Evolutionary conservation across 2,113 vertebrate genomes (phyloP).

Genomic region (Patagioenas fasciata): DNA sequence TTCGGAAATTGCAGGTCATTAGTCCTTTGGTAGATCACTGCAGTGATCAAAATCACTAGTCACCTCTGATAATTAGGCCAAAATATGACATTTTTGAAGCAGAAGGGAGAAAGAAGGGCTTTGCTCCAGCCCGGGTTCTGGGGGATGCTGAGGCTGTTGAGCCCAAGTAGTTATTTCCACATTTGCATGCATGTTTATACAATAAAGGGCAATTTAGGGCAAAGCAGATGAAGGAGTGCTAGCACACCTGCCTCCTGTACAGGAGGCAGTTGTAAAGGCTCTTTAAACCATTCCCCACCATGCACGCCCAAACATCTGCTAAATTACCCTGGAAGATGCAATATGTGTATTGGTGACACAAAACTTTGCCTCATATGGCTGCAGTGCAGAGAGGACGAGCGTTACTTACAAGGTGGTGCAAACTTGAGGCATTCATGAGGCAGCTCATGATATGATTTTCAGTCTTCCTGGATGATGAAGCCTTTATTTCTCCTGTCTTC

Average conservation of each 20-base stretch:
- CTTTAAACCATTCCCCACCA: not conserved
- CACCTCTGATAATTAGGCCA: slow-evolving; percentile 18
- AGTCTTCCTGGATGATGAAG: slow-evolving; percentile 21
- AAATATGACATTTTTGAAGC: not conserved
- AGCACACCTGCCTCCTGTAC: not conserved
- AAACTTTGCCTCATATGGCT: not conserved
- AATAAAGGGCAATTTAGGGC: not conserved
- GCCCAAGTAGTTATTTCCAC: not conserved
- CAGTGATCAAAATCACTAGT: not conserved
- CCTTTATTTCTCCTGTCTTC: slow-evolving; percentile 20
- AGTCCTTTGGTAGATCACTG: not conserved
- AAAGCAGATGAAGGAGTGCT: not conserved
- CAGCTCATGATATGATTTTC: not conserved
- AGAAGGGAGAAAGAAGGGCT: not conserved
- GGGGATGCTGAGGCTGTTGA: not conserved
- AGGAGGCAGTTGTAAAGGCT: not conserved
- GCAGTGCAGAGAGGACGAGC: not conserved
- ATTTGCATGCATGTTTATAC: not conserved
- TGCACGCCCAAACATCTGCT: not conserved
- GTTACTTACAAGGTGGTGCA: not conserved
- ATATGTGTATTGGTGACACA: rapidly evolving
- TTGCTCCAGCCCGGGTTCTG: not conserved
- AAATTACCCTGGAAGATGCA: not conserved
- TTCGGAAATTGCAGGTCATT: slow-evolving; percentile 41
- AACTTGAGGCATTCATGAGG: not conserved